Evolutionary conservation across 2,888 invertebrate genomes (phyloP).

Genomic region (Machimus rusticus): DNA sequence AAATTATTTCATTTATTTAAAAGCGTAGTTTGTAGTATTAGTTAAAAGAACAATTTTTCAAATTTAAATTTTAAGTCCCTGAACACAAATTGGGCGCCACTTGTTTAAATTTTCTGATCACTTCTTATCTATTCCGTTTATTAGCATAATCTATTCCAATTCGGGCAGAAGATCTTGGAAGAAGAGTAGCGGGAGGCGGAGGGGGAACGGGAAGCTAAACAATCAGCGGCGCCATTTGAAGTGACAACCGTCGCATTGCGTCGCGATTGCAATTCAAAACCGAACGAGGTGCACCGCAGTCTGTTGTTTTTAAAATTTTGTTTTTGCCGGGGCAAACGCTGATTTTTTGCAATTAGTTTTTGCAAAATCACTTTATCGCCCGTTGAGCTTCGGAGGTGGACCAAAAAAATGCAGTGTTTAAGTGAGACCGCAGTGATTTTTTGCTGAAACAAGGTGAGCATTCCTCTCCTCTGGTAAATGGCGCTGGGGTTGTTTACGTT

Average conservation of each 20-base stretch:
- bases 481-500: neutral
- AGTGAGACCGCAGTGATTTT: neutral
- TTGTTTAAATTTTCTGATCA: neutral
- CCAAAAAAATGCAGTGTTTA: neutral
- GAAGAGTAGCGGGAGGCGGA: neutral
- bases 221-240: neutral
- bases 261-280: neutral
- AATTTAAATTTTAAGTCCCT: too few species aligned
- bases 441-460: slow-evolving; percentile 2
- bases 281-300: neutral
- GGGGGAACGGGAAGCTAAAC: neutral
- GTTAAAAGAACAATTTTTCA: too few species aligned
- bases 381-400: neutral
- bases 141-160: neutral
- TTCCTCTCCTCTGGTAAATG: neutral
- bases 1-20: too few species aligned
- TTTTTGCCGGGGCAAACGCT: neutral
- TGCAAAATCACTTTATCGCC: neutral
- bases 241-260: neutral
- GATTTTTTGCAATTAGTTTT: neutral
- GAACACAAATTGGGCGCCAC: neutral
- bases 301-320: neutral
- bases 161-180: neutral
- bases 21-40: too few species aligned
- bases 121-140: neutral